Evolutionary conservation across 2,888 invertebrate species (phyloP).

Genomic region (Noctua janthina): DNA sequence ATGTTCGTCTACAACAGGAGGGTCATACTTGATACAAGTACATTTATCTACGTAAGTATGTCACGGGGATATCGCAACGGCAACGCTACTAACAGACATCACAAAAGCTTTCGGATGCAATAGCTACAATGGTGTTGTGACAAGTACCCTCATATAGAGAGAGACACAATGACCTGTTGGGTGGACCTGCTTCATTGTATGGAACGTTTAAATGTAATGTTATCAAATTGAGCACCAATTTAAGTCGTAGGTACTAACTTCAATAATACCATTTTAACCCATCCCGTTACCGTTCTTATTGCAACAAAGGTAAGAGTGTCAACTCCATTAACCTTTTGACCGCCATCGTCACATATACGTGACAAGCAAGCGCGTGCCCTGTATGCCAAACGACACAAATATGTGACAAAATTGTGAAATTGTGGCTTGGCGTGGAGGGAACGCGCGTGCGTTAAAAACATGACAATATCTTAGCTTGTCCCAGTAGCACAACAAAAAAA

Average conservation of each 20-base stretch:
- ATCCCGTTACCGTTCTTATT: neutral
- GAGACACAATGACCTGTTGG: conserved; percentile 41
- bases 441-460: neutral
- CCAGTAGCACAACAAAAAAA: neutral
- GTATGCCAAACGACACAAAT: too few species aligned
- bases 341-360: too few species aligned
- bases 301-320: neutral
- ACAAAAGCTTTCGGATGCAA: conserved; percentile 58
- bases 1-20: neutral
- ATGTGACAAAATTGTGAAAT: too few species aligned
- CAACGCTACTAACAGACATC: conserved; percentile 44
- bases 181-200: conserved; percentile 16
- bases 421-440: too few species aligned
- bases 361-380: too few species aligned
- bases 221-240: conserved; percentile 4
- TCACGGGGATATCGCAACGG: conserved; percentile 49
- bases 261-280: too few species aligned
- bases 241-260: neutral
- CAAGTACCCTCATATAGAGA: conserved; percentile 23
- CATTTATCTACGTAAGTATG: conserved; percentile 36
- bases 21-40: conserved; percentile 15
- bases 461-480: neutral
- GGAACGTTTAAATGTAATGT: neutral
- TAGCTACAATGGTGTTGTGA: conserved; percentile 52
- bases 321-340: neutral